Evolutionary conservation across 2,113 vertebrate genomes (phyloP).

Genomic region (Heterocephalus glaber): DNA sequence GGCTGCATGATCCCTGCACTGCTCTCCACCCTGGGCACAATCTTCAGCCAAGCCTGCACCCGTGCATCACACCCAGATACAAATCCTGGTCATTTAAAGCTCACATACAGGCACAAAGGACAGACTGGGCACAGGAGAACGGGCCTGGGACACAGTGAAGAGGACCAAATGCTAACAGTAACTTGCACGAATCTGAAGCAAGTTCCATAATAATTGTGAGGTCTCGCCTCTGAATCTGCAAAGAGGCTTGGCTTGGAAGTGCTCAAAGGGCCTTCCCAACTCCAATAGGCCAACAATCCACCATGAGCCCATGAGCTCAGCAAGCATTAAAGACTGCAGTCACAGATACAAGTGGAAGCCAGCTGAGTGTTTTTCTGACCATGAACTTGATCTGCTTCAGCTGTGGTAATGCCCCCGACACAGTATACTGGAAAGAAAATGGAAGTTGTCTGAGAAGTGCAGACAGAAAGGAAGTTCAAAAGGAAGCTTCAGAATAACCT

Average conservation of each 20-base stretch:
- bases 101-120: background rate
- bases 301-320: background rate
- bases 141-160: background rate
- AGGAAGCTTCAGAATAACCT: background rate
- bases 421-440: conserved; percentile 31
- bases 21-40: background rate
- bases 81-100: background rate
- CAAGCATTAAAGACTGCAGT: background rate
- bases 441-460: conserved; percentile 35
- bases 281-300: background rate
- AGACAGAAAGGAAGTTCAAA: conserved; percentile 64
- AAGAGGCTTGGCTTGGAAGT: background rate
- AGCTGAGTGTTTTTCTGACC: conserved; percentile 52
- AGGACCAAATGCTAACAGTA: background rate
- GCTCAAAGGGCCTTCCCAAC: background rate
- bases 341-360: background rate
- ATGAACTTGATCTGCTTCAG: conserved; percentile 64
- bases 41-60: background rate
- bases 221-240: background rate
- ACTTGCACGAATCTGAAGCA: background rate
- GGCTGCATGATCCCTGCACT: background rate
- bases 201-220: background rate
- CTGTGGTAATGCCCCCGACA: conserved; percentile 50
- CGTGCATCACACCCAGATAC: background rate
- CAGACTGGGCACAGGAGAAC: background rate